Conservation (phyloP, 2,888 invertebrate species). For the Galeruca laticollis region DNA sequence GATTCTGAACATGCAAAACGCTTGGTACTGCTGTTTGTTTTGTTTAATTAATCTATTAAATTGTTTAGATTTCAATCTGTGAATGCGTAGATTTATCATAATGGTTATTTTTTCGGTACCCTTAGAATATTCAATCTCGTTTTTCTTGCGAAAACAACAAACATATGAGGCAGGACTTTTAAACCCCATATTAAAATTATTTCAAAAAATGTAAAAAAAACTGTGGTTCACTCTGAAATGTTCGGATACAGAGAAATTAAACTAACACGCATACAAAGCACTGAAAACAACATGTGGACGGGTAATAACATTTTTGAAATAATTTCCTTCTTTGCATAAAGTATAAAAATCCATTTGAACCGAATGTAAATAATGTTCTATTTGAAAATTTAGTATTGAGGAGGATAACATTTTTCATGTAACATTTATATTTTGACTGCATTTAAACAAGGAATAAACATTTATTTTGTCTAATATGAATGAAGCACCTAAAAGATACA, state of each 20-base stretch:
- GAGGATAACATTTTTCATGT: too few species aligned
- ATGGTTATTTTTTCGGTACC: too few species aligned
- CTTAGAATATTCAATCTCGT: too few species aligned
- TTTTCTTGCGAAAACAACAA: too few species aligned
- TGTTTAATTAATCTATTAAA: constrained; percentile 7
- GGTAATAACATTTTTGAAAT: not conserved
- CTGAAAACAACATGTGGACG: not conserved
- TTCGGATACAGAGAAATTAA: too few species aligned
- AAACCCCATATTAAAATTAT: not conserved
- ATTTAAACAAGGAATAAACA: too few species aligned
- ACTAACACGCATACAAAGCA: too few species aligned
- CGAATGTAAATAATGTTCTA: constrained; percentile 1
- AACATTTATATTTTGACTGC: too few species aligned
- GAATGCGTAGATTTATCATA: too few species aligned
- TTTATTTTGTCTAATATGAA: not conserved
- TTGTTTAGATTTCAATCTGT: not conserved
- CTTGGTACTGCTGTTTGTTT: not conserved
- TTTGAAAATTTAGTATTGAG: too few species aligned
- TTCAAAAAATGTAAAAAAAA: not conserved
- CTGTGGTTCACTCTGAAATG: too few species aligned
- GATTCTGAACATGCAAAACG: constrained; percentile 15
- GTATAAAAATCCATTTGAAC: not conserved
- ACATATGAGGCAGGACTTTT: too few species aligned
- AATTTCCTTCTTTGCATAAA: not conserved
- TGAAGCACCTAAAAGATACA: not conserved